Evolutionary conservation across 2,113 vertebrate genomes (phyloP).

Genomic region (Brienomyrus longianalis): DNA sequence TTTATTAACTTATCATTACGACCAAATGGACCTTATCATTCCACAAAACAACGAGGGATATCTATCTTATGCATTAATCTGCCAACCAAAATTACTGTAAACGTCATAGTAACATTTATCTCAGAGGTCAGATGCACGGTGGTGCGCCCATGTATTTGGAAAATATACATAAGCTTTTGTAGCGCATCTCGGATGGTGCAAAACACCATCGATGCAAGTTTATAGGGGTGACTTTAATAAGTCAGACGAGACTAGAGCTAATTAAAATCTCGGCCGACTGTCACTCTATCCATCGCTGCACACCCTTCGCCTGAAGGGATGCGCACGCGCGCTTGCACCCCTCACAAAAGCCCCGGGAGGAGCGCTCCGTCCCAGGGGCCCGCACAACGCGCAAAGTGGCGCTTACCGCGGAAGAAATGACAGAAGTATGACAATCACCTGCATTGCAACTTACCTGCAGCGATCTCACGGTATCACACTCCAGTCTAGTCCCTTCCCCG

Average conservation of each 20-base stretch:
- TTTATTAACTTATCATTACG: background rate
- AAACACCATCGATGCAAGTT: background rate
- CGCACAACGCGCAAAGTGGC: background rate
- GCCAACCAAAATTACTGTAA: background rate
- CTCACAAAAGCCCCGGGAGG: background rate
- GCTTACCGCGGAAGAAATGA: background rate
- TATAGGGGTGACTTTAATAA: background rate
- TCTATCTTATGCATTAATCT: background rate
- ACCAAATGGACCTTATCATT: background rate
- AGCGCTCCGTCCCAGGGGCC: background rate
- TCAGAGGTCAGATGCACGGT: background rate
- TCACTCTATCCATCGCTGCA: background rate
- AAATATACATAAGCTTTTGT: background rate
- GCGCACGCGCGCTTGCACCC: background rate
- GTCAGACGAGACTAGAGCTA: background rate
- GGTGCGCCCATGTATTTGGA: background rate
- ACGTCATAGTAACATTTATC: background rate
- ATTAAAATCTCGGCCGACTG: background rate
- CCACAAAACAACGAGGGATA: background rate
- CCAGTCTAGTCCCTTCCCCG: background rate
- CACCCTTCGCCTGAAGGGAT: background rate
- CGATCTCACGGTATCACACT: background rate
- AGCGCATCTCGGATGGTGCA: background rate
- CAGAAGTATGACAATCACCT: background rate
- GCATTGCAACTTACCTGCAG: background rate